Conservation (phyloP, 1,140 invertebrate genomes). For the Epicauta chinensis region DNA sequence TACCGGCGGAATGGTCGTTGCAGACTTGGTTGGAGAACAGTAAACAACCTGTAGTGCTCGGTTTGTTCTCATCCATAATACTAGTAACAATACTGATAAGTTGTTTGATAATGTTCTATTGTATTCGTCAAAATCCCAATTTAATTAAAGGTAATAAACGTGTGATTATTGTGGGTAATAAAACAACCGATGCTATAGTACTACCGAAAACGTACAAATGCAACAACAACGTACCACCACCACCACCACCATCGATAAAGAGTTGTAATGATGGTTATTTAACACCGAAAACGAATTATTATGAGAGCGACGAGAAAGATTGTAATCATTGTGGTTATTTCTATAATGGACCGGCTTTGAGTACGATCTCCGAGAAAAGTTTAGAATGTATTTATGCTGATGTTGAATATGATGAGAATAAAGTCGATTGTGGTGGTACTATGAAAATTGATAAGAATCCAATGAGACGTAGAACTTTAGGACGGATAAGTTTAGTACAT, state of each 20-base stretch:
- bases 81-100: constrained; percentile 33
- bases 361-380: constrained; percentile 9
- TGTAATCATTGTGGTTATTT: constrained; percentile 3
- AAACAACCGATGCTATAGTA: constrained; percentile 48
- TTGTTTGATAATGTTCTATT: constrained; percentile 42
- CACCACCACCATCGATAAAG: constrained; percentile 3
- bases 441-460: background rate
- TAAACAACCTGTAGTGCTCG: constrained; percentile 1
- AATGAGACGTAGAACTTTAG: background rate
- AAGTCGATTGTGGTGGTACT: background rate
- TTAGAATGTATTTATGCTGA: too few relatives aligned
- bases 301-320: too few relatives aligned
- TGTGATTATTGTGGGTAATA: constrained; percentile 50
- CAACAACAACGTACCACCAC: constrained; percentile 6
- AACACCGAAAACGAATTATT: constrained; percentile 7
- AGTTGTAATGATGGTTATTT: constrained; percentile 14
- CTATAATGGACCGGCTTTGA: background rate
- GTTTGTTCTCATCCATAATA: background rate
- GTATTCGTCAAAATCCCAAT: constrained; percentile 48
- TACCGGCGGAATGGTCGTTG: constrained; percentile 5
- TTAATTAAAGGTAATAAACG: constrained; percentile 54
- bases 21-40: constrained; percentile 23
- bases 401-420: background rate
- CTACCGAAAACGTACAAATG: constrained; percentile 40
- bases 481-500: background rate